Evolutionary conservation across 2,113 vertebrate species (phyloP).

Genomic region (Triplophysa tibetana): DNA sequence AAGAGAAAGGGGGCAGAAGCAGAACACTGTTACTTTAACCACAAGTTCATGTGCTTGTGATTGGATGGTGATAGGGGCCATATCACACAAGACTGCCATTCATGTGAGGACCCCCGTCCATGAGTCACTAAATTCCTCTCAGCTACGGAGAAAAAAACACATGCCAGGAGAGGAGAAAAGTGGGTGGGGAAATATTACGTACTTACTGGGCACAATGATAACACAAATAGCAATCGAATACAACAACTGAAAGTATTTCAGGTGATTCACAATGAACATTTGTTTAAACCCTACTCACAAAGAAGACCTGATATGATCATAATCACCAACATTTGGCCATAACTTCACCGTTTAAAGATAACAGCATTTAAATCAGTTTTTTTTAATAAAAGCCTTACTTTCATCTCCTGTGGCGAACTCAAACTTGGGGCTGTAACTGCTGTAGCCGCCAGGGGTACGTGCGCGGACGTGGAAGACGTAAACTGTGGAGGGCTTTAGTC

Average conservation of each 20-base stretch:
- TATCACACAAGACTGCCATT: neutral
- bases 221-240: neutral
- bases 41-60: neutral
- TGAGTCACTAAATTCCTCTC: neutral
- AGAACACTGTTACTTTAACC: neutral
- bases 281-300: slow-evolving; percentile 3
- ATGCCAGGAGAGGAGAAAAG: neutral
- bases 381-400: slow-evolving; percentile 77
- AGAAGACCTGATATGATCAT: neutral
- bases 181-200: neutral
- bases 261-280: neutral
- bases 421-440: slow-evolving; percentile 93
- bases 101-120: neutral
- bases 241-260: too few relatives aligned
- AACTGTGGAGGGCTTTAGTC: slow-evolving; percentile 90
- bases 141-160: neutral
- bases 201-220: neutral
- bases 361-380: neutral
- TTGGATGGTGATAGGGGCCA: neutral
- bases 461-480: slow-evolving; percentile 94
- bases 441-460: slow-evolving; percentile 88
- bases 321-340: neutral
- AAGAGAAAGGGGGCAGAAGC: neutral
- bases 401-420: slow-evolving; percentile 93
- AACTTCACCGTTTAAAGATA: slow-evolving; percentile 6